These are phyloP conservation scores for Trypoxylon attenuatum DNA, from an alignment of 2,888 invertebrate genomes.

Conservation along the genomic window DNA sequence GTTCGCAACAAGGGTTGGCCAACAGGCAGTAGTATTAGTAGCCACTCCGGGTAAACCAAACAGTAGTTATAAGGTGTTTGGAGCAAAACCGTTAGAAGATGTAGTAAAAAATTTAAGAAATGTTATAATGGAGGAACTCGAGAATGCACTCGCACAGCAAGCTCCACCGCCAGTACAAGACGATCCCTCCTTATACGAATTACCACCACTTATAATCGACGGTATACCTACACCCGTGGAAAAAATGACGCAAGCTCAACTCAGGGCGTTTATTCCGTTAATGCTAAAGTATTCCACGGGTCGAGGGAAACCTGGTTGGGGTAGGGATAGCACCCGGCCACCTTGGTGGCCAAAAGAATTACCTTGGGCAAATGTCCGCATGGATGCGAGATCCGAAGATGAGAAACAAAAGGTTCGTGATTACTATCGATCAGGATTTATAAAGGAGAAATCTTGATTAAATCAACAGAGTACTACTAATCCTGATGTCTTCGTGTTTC, in stretches of 20 bases:
- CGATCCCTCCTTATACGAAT: slow-evolving; percentile 94
- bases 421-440: background rate
- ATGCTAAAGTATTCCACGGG: slow-evolving; percentile 99
- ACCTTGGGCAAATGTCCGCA: slow-evolving; percentile 98
- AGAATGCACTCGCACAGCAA: slow-evolving; percentile 94
- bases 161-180: slow-evolving; percentile 90
- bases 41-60: slow-evolving; percentile 97
- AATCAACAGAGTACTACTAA: no score
- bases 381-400: slow-evolving; percentile 97
- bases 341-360: slow-evolving; percentile 99
- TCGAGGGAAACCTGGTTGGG: slow-evolving; percentile 98
- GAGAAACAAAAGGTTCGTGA: slow-evolving; percentile 94
- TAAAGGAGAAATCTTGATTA: no score
- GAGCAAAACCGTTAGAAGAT: slow-evolving; percentile 97
- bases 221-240: slow-evolving; percentile 98
- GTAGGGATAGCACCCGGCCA: slow-evolving; percentile 94
- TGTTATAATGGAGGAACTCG: slow-evolving; percentile 96
- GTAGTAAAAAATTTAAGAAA: slow-evolving; percentile 93
- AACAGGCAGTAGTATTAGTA: slow-evolving; percentile 96
- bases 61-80: slow-evolving; percentile 96
- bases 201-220: slow-evolving; percentile 97
- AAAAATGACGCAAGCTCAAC: slow-evolving; percentile 99
- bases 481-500: no score
- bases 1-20: slow-evolving; percentile 96
- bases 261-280: slow-evolving; percentile 96